Percentiles rank a stretch among this genome's conserved stretches.
Evolutionary conservation across 2,113 vertebrate genomes (phyloP).

Genomic region (Sorex araneus): DNA sequence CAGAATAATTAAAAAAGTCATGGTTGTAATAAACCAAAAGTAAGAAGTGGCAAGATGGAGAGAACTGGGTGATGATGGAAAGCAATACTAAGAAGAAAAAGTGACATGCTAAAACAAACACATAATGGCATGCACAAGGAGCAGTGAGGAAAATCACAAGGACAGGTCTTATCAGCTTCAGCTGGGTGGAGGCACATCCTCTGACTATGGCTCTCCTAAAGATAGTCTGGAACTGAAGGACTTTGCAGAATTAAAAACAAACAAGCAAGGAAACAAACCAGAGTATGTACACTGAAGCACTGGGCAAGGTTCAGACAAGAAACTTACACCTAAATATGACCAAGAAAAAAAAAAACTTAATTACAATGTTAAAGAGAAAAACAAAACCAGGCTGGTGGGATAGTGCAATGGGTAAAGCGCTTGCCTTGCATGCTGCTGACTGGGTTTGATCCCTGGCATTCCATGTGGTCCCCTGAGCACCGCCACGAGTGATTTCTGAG

Average conservation of each 20-base stretch:
- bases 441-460: too few species aligned
- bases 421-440: too few species aligned
- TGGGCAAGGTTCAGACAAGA: too few species aligned
- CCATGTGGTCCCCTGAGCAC: too few species aligned
- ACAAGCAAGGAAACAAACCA: too few species aligned
- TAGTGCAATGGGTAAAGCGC: too few species aligned
- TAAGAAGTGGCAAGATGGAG: background rate
- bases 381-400: too few species aligned
- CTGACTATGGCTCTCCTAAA: too few species aligned
- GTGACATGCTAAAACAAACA: background rate
- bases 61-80: background rate
- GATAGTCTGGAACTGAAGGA: background rate
- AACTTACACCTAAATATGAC: too few species aligned
- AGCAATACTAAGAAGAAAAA: background rate
- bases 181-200: too few species aligned
- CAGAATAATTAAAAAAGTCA: background rate
- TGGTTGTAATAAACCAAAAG: background rate
- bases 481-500: too few species aligned
- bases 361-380: background rate
- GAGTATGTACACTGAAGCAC: too few species aligned
- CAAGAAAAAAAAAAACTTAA: background rate
- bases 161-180: background rate
- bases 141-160: background rate
- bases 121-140: background rate
- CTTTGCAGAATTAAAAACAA: background rate